Evolutionary conservation across 1,140 invertebrate species (phyloP).

Genomic region (Saccostrea echinata): DNA sequence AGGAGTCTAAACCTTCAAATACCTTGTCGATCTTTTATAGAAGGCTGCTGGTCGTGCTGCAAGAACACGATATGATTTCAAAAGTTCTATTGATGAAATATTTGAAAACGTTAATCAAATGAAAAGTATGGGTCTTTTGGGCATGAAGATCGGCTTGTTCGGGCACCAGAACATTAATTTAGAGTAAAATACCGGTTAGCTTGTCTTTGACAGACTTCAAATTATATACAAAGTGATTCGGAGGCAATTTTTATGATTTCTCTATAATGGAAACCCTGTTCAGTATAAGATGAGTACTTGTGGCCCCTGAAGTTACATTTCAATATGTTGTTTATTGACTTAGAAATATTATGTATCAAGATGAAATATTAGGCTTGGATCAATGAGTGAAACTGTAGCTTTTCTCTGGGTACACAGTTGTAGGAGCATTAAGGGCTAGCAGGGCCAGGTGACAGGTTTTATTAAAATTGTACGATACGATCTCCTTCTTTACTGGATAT

Average conservation of each 20-base stretch:
- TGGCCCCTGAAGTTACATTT: conserved; percentile 28
- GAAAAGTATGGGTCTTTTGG: conserved; percentile 24
- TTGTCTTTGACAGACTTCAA: conserved; percentile 37
- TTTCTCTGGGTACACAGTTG: neutral
- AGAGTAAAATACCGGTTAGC: conserved; percentile 28
- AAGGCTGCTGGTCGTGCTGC: neutral
- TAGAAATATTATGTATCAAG: conserved; percentile 37
- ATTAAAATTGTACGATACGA: conserved; percentile 27
- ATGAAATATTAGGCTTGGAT: conserved; percentile 26
- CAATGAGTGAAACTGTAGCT: conserved; percentile 11
- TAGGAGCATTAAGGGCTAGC: neutral
- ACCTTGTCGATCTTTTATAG: conserved; percentile 7
- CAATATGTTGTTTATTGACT: conserved; percentile 39
- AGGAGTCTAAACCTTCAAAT: conserved; percentile 10
- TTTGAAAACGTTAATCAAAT: conserved; percentile 38
- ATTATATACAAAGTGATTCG: conserved; percentile 35
- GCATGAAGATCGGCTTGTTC: conserved; percentile 11
- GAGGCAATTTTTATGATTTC: conserved; percentile 32
- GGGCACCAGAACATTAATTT: conserved; percentile 15
- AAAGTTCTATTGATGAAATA: conserved; percentile 37
- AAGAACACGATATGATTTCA: conserved; percentile 4
- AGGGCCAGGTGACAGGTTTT: conserved; percentile 29
- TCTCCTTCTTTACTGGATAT: neutral
- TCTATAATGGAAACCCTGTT: conserved; percentile 17
- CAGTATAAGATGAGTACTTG: neutral